phyloP scores from a whole-genome alignment of 2,797 vertebrate species.

The Philypnodon macrostomus region DNA sequence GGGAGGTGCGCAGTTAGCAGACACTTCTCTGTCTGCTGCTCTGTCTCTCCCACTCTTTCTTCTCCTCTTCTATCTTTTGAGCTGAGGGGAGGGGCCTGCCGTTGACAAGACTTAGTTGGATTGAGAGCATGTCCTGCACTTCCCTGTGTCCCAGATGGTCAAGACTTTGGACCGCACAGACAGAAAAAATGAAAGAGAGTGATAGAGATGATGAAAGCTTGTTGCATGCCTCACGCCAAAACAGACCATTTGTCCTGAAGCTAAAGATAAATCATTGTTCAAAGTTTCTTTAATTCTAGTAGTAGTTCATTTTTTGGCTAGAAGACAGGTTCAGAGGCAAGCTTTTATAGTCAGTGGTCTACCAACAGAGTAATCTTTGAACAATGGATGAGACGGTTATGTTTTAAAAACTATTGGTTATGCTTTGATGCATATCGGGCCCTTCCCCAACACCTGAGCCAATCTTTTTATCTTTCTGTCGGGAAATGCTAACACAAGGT shows the following conservation, averaged over 20 bases:
- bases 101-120: constrained; percentile 64
- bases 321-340: no score
- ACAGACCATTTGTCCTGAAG: constrained; percentile 22
- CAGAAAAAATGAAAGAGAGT: constrained; percentile 17
- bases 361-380: no score
- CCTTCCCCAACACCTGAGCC: no score
- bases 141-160: constrained; percentile 58
- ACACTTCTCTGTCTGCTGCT: constrained; percentile 38
- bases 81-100: constrained; percentile 6
- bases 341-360: no score
- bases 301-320: not conserved
- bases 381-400: no score
- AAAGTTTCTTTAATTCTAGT: constrained; percentile 38
- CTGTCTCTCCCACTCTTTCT: constrained; percentile 19
- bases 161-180: constrained; percentile 58
- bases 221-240: constrained; percentile 53
- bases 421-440: no score
- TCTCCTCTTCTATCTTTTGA: constrained; percentile 24
- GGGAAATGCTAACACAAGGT: no score
- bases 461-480: no score
- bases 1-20: constrained; percentile 66
- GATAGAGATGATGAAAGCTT: constrained; percentile 43
- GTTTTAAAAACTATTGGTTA: no score
- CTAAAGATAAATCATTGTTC: constrained; percentile 25
- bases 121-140: constrained; percentile 52